Percentiles rank a stretch among this genome's conserved stretches.
Evolutionary conservation across 2,113 vertebrate genomes (phyloP).

Genomic region (Mastomys coucha): DNA sequence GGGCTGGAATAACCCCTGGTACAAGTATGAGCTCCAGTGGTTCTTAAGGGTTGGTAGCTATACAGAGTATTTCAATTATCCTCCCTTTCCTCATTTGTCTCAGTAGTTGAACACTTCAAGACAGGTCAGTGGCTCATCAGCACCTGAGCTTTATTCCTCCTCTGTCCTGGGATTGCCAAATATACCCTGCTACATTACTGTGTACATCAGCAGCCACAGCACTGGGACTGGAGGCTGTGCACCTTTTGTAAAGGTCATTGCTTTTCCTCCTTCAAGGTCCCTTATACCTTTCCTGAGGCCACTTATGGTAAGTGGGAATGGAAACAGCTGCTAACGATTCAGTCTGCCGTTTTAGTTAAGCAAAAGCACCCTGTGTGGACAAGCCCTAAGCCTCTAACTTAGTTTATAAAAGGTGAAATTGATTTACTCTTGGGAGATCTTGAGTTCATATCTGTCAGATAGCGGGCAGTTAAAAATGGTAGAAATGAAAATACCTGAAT

Average conservation of each 20-base stretch:
- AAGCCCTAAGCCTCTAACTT: neutral
- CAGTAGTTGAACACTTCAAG: conserved; percentile 4
- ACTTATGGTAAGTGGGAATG: neutral
- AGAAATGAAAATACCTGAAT: neutral
- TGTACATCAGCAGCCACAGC: neutral
- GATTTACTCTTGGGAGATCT: conserved; percentile 15
- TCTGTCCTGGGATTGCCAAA: neutral
- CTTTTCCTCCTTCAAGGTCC: neutral
- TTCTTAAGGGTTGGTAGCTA: neutral
- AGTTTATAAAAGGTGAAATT: neutral
- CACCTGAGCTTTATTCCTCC: neutral
- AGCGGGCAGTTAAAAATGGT: neutral
- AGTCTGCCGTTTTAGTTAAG: neutral
- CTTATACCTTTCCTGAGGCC: neutral
- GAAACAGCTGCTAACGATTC: neutral
- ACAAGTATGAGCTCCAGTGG: neutral
- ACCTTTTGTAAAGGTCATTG: neutral
- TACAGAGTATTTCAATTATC: neutral
- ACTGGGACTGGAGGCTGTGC: too few relatives aligned
- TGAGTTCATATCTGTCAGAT: neutral
- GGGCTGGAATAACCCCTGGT: neutral
- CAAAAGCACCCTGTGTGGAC: neutral
- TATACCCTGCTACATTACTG: neutral
- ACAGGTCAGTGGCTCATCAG: neutral
- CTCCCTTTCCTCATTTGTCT: neutral